Evolutionary conservation across 1,140 invertebrate species (phyloP).

Genomic region (Lucilia sericata): DNA sequence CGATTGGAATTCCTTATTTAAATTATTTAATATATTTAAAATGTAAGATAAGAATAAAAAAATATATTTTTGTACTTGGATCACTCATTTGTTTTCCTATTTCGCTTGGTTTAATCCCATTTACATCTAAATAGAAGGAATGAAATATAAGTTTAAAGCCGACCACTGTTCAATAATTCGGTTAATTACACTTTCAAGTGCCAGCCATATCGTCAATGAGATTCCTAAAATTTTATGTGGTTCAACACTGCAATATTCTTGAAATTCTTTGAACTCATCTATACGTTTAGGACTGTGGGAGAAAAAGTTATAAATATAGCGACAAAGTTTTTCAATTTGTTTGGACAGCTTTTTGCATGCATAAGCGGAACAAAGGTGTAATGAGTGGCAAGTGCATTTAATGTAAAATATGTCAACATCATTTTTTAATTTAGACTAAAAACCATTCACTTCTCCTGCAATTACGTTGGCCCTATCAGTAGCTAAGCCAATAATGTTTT

Average conservation of each 20-base stretch:
- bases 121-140: slow-evolving; percentile 33
- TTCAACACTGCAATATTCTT: slow-evolving; percentile 51
- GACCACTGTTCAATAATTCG: slow-evolving; percentile 44
- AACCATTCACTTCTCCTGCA: slow-evolving; percentile 30
- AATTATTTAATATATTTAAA: slow-evolving; percentile 41
- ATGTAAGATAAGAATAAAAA: slow-evolving; percentile 42
- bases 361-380: slow-evolving; percentile 51
- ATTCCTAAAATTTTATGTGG: slow-evolving; percentile 55
- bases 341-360: slow-evolving; percentile 55
- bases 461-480: slow-evolving; percentile 45
- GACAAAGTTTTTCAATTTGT: slow-evolving; percentile 51
- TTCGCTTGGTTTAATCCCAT: background rate
- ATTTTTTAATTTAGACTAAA: slow-evolving; percentile 36
- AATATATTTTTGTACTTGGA: slow-evolving; percentile 3
- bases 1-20: slow-evolving; percentile 45
- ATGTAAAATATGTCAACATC: slow-evolving; percentile 44
- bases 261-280: slow-evolving; percentile 52
- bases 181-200: slow-evolving; percentile 48
- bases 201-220: slow-evolving; percentile 53
- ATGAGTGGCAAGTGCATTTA: slow-evolving; percentile 46
- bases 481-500: slow-evolving; percentile 44
- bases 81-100: slow-evolving; percentile 4
- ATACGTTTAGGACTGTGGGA: slow-evolving; percentile 49
- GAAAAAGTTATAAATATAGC: slow-evolving; percentile 55
- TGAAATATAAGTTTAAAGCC: slow-evolving; percentile 36